Evolutionary conservation across 2,888 invertebrate species (phyloP).

Genomic region (Tanypteryx hageni): DNA sequence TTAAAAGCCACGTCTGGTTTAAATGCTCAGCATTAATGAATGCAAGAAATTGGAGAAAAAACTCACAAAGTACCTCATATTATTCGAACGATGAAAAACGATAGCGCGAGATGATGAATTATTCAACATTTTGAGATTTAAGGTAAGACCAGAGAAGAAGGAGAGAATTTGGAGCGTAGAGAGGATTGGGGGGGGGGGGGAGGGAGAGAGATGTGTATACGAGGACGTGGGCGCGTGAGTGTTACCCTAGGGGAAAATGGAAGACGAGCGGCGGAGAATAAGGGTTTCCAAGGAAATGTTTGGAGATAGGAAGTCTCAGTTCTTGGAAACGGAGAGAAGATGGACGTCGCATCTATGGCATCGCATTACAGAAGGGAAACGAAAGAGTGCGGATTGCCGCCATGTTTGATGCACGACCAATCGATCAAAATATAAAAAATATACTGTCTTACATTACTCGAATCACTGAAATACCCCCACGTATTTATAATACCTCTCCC

Average conservation of each 20-base stretch:
- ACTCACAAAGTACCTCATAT: no score
- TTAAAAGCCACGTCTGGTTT: no score
- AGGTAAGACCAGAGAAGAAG: no score
- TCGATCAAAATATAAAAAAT: background rate
- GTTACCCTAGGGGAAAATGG: background rate
- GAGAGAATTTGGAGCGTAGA: background rate
- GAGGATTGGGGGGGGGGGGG: background rate
- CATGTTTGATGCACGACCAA: background rate
- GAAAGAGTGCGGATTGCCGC: background rate
- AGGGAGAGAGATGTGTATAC: background rate
- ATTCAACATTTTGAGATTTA: no score
- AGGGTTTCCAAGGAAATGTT: background rate
- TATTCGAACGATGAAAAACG: no score
- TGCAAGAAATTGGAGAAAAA: no score
- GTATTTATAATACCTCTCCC: no score
- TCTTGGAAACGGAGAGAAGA: background rate
- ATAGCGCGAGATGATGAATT: background rate
- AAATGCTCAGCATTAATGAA: no score
- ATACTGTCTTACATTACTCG: no score
- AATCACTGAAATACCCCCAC: no score
- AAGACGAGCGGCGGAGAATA: background rate
- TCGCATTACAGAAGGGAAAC: background rate
- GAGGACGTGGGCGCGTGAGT: background rate
- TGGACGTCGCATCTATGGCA: background rate
- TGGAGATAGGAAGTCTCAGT: background rate